A percentile compares a stretch with the other conserved stretches of the same genome.
phyloP scores from a whole-genome alignment of 2,888 invertebrate species.

The Synergus umbraculus region DNA sequence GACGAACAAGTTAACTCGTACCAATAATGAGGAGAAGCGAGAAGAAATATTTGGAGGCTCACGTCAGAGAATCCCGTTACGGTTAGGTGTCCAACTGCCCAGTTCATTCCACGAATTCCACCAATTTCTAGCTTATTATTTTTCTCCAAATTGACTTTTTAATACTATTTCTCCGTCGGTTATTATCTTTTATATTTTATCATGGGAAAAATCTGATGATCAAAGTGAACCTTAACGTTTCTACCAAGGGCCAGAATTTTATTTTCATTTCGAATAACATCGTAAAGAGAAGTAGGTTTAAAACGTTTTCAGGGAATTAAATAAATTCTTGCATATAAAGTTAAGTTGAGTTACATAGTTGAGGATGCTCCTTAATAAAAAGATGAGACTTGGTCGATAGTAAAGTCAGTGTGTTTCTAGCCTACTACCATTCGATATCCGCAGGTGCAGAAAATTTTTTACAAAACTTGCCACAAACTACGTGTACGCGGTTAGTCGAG shows the following conservation, averaged over 20 bases:
- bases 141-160: neutral
- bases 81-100: slow-evolving; percentile 54
- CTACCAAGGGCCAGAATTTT: too few species aligned
- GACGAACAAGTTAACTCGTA: slow-evolving; percentile 26
- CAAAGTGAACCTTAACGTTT: too few species aligned
- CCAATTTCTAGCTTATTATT: slow-evolving; percentile 47
- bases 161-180: too few species aligned
- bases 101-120: slow-evolving; percentile 50
- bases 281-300: too few species aligned
- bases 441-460: too few species aligned
- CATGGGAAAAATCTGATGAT: too few species aligned
- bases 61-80: slow-evolving; percentile 68
- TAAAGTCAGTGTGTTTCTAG: neutral
- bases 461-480: neutral
- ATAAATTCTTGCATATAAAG: too few species aligned
- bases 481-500: slow-evolving; percentile 34
- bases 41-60: slow-evolving; percentile 65
- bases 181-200: too few species aligned
- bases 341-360: neutral
- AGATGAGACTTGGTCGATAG: neutral
- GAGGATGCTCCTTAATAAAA: neutral
- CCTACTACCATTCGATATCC: neutral
- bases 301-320: too few species aligned
- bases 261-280: too few species aligned
- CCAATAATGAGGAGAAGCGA: neutral